phyloP scores from a whole-genome alignment of 53 echinoderm and acorn worm species.

The Apostichopus leukothele region DNA sequence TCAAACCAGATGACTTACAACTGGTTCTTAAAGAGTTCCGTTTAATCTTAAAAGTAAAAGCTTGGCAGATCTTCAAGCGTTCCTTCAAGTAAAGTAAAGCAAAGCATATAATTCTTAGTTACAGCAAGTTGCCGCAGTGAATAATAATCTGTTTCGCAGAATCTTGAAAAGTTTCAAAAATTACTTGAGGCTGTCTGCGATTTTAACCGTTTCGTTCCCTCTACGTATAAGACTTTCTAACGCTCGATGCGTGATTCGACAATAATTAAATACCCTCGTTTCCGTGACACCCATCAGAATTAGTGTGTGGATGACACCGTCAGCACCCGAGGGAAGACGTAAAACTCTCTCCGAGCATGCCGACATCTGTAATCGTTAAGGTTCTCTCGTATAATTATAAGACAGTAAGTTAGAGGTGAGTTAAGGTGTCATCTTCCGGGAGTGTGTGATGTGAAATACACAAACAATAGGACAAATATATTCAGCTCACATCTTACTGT shows the following conservation, averaged over 20 bases:
- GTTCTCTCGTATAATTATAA: not conserved
- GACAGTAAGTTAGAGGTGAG: not conserved
- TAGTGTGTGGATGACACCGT: not conserved
- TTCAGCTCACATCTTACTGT: not conserved
- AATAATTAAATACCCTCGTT: not conserved
- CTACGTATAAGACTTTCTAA: not conserved
- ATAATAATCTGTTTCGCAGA: no score
- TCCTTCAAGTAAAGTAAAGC: no score
- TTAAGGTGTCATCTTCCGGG: not conserved
- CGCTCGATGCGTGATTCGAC: not conserved
- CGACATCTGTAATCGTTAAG: not conserved
- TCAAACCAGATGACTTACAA: no score
- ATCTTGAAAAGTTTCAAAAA: no score
- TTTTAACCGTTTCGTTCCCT: no score
- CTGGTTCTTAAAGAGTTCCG: no score
- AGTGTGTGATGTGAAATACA: not conserved
- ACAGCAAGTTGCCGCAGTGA: no score
- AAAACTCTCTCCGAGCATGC: not conserved
- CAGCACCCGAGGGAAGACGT: not conserved
- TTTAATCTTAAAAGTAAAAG: no score
- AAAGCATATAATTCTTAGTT: no score
- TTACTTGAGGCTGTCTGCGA: no score
- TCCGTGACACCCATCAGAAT: constrained; percentile 3
- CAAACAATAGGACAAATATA: not conserved
- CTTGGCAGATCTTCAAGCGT: no score